Percentiles rank a stretch among this genome's conserved stretches.
Conservation (phyloP, 2,113 vertebrate genomes). For the Sclerurus mexicanus region DNA sequence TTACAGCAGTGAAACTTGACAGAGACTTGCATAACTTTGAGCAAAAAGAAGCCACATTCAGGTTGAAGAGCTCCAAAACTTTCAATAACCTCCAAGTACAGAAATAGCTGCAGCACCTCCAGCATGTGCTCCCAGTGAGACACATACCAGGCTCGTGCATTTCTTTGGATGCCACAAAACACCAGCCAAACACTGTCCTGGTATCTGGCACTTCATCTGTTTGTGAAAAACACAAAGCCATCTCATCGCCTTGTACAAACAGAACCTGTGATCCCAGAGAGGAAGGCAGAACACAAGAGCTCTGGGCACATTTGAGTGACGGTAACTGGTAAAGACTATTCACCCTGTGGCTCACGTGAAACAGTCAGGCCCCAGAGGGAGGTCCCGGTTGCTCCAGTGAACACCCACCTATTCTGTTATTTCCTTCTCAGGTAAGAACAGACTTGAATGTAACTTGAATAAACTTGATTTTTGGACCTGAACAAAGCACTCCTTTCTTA, state of each 20-base stretch:
- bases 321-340: background rate
- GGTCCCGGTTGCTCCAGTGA: background rate
- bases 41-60: background rate
- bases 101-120: background rate
- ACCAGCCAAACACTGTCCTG: background rate
- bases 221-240: background rate
- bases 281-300: background rate
- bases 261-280: background rate
- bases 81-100: background rate
- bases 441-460: conserved; percentile 37
- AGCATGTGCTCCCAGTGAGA: background rate
- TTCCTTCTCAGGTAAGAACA: conserved; percentile 40
- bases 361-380: background rate
- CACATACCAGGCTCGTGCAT: background rate
- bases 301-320: background rate
- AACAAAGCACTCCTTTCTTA: conserved; percentile 50
- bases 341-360: background rate
- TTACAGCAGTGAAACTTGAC: background rate
- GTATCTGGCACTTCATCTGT: background rate
- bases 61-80: background rate
- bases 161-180: background rate
- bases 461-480: conserved; percentile 33
- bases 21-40: background rate
- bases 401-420: background rate
- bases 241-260: background rate